Percentiles rank a stretch among this genome's conserved stretches.
Evolutionary conservation across 23 tunicate genomes (phyloP).

Genomic region (Ascidia mentula): DNA sequence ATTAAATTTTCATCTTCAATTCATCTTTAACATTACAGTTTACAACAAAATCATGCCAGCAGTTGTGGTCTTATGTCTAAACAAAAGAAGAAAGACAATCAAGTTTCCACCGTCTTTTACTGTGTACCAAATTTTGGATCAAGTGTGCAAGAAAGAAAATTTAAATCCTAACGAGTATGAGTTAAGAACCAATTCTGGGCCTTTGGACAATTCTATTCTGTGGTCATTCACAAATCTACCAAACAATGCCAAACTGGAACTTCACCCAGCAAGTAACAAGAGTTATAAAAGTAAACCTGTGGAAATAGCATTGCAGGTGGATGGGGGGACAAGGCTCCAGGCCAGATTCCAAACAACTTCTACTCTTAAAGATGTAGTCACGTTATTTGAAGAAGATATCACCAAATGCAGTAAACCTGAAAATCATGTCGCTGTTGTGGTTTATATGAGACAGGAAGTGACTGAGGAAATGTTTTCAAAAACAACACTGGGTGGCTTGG

Average conservation of each 20-base stretch:
- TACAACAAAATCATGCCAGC: too few species aligned
- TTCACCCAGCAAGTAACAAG: background rate
- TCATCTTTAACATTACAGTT: too few species aligned
- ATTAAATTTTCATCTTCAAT: too few species aligned
- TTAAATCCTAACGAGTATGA: background rate
- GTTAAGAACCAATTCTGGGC: slow-evolving; percentile 21
- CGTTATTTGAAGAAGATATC: slow-evolving; percentile 38
- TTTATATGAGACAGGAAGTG: slow-evolving; percentile 71
- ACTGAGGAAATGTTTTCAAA: slow-evolving; percentile 26
- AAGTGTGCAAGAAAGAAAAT: background rate
- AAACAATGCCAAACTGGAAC: slow-evolving; percentile 82
- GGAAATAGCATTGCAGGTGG: slow-evolving; percentile 62
- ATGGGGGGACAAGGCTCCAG: slow-evolving; percentile 41
- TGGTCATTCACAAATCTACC: slow-evolving; percentile 78
- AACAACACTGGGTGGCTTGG: slow-evolving; percentile 51
- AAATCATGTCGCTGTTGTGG: slow-evolving; percentile 22
- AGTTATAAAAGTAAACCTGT: slow-evolving; percentile 32
- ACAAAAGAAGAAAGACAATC: slow-evolving; percentile 27
- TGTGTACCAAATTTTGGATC: background rate
- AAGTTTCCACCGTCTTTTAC: slow-evolving; percentile 28
- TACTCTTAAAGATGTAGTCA: slow-evolving; percentile 20
- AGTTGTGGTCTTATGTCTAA: slow-evolving; percentile 17
- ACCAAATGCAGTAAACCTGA: slow-evolving; percentile 14
- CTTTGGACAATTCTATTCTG: slow-evolving; percentile 51
- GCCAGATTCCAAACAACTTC: slow-evolving; percentile 33